Base-by-base conservation (phyloP, 2,888 invertebrate genomes). In the Pollenia angustigena region DNA sequence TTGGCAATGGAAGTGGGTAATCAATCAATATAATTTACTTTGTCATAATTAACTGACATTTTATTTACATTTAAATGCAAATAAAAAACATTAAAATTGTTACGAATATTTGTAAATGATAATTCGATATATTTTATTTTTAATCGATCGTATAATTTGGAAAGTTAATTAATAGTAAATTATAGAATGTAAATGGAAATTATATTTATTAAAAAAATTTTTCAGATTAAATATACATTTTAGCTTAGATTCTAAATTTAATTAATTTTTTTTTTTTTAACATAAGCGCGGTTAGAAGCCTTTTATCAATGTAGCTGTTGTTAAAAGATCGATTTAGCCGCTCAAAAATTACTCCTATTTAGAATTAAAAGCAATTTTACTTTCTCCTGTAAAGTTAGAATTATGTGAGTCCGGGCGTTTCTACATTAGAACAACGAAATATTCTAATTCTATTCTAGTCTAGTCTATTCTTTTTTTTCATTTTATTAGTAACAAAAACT, bases 21-120 rank as follows among this genome's bases (percentile, higher is more conserved):
- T 90, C 90, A 89, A 90, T 90, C 90, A 90, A 89, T 85, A 89
- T 89, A 89, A 88, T 89, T 88, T 85, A 87, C 71, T 80, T 66
- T 69, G 56, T 64, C 71, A 64, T 79, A 68, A 85, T 75, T 60
- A 85, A 69, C 52, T 60, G 56, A 75, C 44, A 74, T 64, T 64
- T 16, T 71, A 48, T 68, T 74, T 18, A 54, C 23, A 32, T 32
- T 32, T 32, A 32, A 44, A 72, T 42, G 7, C 12, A 46, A 56
- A 58, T 12, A 46, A 11, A 74, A 40, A 42, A 64, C 44, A 18
- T 64, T 18, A 10, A 69, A 58, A 6, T 32, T 54, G 18, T 66
- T 76, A 16, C 7, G 64, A 46, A 32, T 44, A 16, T 23, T 54
- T 44, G n/a, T 11, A 52, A 52, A 50, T 50, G 14, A 42, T 6